These are phyloP conservation scores for Harpegnathos saltator DNA, from an alignment of 1,140 invertebrate species.

Conservation along the genomic window DNA sequence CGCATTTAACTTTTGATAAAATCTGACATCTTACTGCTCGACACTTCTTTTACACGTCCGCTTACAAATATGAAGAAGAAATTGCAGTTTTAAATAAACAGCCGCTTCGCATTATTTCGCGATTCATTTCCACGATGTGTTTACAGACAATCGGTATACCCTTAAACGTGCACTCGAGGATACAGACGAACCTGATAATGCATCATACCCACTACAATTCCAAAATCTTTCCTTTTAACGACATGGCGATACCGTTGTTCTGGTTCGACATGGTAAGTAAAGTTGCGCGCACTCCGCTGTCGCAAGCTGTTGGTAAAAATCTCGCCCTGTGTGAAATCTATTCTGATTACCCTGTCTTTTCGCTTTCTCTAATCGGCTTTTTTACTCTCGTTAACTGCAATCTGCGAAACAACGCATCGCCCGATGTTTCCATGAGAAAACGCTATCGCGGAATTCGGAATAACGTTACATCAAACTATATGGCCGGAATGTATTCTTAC, in stretches of 20 bases:
- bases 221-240: slow-evolving; percentile 87
- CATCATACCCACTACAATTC: slow-evolving; percentile 86
- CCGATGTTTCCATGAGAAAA: background rate
- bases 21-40: no score
- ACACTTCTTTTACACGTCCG: no score
- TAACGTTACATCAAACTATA: no score
- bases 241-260: slow-evolving; percentile 88
- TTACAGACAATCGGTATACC: slow-evolving; percentile 87
- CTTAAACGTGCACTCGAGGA: slow-evolving; percentile 86
- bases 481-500: no score
- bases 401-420: background rate
- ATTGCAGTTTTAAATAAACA: no score
- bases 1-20: no score
- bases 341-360: slow-evolving; percentile 5
- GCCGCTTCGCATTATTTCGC: no score
- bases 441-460: background rate
- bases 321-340: background rate
- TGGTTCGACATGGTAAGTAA: slow-evolving; percentile 89
- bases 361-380: slow-evolving; percentile 27
- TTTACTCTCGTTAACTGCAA: background rate
- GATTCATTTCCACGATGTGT: background rate
- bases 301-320: background rate
- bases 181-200: slow-evolving; percentile 90
- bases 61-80: no score
- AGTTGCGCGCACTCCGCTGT: no score